Base-by-base conservation (phyloP, 2,797 vertebrate genomes). In the Tenualosa ilisha region DNA sequence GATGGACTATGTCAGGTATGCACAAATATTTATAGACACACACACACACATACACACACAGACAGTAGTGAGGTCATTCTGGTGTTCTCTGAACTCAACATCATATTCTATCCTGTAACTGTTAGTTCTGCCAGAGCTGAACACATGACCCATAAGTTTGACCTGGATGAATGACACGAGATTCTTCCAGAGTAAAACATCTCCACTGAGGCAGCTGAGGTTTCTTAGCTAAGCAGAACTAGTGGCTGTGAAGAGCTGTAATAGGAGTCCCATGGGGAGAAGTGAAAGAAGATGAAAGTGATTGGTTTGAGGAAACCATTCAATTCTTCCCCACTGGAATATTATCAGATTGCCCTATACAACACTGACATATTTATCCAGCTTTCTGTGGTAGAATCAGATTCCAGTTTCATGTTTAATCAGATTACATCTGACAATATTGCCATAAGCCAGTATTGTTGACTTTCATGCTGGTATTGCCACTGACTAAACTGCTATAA, bases 1-100 rank as follows among this genome's bases (percentile, higher is more conserved):
- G 98, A 92, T 99, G 79, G 98, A 99, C 87, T 96, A 97, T 11
- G 91, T 99, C 86, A 97, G 98, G 98, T 99, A 94, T 86, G 94
- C 93, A 87, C 75, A 82, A 17, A 81, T 83, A 84, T 82, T 82
- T 81, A 82, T 4, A 50, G 43, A n/a, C 26, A 81, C 68, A 51
- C n/a, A 65, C 24, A 31, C 63, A 65, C n/a, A 31, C 63, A 65
- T 9, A 65, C n/a, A 50, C n/a, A 31, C 31, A n/a, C n/a, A n/a
- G n/a, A n/a, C n/a, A 81, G 79, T 11, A 8, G 9, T 65, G 63
- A 65, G 24, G 63, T 24, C 63, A 65, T n/a, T 11, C 63, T 31
- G 24, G 11, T 31, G 3, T 65, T 65, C 22, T 22, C 7, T 8
- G 26, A n/a, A 40, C 15, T 72, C 43, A 53, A 40, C 50, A 26